Evolutionary conservation across 2,797 vertebrate species (phyloP).

Genomic region (Cichlasoma orientale): DNA sequence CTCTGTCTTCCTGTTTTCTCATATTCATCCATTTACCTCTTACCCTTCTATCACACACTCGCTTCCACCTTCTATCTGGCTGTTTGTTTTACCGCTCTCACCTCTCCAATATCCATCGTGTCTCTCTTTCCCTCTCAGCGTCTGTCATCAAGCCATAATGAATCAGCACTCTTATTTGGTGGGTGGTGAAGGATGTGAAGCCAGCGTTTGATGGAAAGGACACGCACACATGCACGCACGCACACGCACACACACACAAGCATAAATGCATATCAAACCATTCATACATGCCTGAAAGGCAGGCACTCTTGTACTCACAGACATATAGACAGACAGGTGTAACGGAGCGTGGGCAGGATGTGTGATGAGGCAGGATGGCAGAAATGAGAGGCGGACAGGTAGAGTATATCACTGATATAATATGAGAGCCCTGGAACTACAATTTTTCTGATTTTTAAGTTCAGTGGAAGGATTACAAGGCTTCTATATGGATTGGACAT

Average conservation of each 20-base stretch:
- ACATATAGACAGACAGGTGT: slow-evolving; percentile 54
- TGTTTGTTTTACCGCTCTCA: slow-evolving; percentile 34
- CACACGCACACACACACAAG: slow-evolving; percentile 7
- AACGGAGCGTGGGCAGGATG: slow-evolving; percentile 53
- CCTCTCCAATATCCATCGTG: slow-evolving; percentile 4
- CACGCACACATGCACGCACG: background rate
- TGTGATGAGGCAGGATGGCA: slow-evolving; percentile 42
- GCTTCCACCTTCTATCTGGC: slow-evolving; percentile 14
- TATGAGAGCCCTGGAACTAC: slow-evolving; percentile 3
- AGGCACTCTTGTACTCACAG: slow-evolving; percentile 10
- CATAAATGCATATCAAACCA: slow-evolving; percentile 37
- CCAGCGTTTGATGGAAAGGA: slow-evolving; percentile 28
- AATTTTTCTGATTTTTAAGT: slow-evolving; percentile 37
- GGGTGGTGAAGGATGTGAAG: slow-evolving; percentile 54
- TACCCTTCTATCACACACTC: slow-evolving; percentile 20
- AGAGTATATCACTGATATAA: slow-evolving; percentile 31
- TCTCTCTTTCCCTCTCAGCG: slow-evolving; percentile 11
- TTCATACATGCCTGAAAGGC: slow-evolving; percentile 30
- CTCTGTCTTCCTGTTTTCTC: slow-evolving; percentile 48
- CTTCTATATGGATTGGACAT: slow-evolving; percentile 19
- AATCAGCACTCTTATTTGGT: slow-evolving; percentile 64
- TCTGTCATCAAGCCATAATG: slow-evolving; percentile 65
- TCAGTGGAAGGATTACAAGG: slow-evolving; percentile 38
- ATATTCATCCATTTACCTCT: slow-evolving; percentile 46
- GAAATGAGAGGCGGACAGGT: slow-evolving; percentile 33